Evolutionary conservation across 1,140 invertebrate genomes (phyloP).

Genomic region (Plutomurus gul): DNA sequence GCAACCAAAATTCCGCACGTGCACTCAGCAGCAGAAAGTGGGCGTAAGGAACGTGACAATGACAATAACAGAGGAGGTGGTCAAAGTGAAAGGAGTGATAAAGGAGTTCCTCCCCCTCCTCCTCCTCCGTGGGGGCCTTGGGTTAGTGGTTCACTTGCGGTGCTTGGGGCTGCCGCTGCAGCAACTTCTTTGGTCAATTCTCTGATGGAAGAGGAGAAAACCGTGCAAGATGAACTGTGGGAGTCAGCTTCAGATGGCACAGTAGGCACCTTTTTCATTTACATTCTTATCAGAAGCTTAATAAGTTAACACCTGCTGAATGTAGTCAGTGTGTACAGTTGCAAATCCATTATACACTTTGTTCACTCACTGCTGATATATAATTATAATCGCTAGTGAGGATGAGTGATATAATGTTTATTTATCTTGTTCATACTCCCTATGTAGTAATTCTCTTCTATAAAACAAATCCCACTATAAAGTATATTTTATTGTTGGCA

Average conservation of each 20-base stretch:
- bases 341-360: background rate
- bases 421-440: too few species aligned
- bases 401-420: too few species aligned
- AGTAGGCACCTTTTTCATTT: conserved; percentile 5
- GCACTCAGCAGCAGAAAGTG: background rate
- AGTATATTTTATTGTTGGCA: too few species aligned
- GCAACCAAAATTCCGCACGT: background rate
- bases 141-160: background rate
- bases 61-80: background rate
- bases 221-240: conserved; percentile 14
- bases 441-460: too few species aligned
- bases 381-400: too few species aligned
- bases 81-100: background rate
- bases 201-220: background rate
- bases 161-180: background rate
- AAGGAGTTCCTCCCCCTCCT: background rate
- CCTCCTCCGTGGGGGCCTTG: background rate
- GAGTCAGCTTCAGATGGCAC: conserved; percentile 37
- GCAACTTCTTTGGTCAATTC: conserved; percentile 23
- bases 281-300: background rate
- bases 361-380: too few species aligned
- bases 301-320: background rate
- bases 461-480: too few species aligned
- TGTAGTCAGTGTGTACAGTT: background rate
- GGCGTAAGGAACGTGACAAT: background rate